Conservation (phyloP, 2,888 invertebrate genomes). For the Chalcis sispes region DNA sequence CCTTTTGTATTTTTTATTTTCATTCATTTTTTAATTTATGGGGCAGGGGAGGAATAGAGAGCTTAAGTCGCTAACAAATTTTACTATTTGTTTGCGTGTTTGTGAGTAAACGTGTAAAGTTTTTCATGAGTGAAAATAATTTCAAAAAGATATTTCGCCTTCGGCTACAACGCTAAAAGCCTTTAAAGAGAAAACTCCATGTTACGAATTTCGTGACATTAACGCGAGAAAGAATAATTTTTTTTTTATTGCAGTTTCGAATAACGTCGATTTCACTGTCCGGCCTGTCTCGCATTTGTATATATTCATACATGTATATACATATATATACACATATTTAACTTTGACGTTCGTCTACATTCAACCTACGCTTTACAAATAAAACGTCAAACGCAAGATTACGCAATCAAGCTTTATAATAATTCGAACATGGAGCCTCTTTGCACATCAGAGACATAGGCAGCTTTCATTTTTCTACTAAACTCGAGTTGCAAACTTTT, state of each 20-base stretch:
- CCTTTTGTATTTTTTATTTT: constrained; percentile 22
- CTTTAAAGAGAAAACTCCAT: constrained; percentile 48
- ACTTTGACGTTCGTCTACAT: too few species aligned
- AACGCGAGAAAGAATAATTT: constrained; percentile 19
- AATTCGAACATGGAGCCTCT: constrained; percentile 35
- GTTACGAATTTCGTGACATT: constrained; percentile 21
- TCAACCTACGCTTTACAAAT: too few species aligned
- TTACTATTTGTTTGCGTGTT: constrained; percentile 64
- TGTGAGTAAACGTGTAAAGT: too few species aligned
- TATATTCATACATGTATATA: too few species aligned
- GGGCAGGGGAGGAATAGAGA: constrained; percentile 24
- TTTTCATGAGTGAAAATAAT: constrained; percentile 71
- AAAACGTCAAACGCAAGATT: too few species aligned
- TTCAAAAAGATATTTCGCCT: constrained; percentile 63
- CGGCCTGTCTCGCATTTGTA: constrained; percentile 35
- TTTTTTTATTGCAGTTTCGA: constrained; percentile 47
- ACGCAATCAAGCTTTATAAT: too few species aligned
- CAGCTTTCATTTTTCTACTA: constrained; percentile 13
- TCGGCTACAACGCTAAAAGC: constrained; percentile 58
- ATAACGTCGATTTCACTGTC: constrained; percentile 27
- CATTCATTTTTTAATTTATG: constrained; percentile 57
- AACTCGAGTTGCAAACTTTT: not conserved
- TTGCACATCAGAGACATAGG: constrained; percentile 31
- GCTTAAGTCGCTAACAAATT: constrained; percentile 70
- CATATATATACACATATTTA: constrained; percentile 5